phyloP scores from a whole-genome alignment of 2,113 vertebrate species.

The Myrmophylax atrothorax region DNA sequence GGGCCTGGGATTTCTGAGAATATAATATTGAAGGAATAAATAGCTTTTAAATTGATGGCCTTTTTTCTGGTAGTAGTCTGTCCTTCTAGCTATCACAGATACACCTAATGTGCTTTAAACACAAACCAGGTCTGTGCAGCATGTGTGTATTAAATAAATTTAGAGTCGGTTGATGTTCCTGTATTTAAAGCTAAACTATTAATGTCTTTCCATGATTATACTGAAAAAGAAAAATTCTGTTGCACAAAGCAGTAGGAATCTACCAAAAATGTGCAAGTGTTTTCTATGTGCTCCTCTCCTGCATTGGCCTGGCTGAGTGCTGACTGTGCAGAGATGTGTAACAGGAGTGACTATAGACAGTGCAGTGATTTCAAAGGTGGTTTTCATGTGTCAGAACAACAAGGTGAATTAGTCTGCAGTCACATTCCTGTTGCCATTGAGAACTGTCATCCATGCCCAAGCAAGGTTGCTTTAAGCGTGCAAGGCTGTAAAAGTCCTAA shows the following conservation, averaged over 20 bases:
- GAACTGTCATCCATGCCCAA: neutral
- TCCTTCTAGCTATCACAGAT: neutral
- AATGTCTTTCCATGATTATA: neutral
- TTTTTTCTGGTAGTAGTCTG: neutral
- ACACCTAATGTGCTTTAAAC: neutral
- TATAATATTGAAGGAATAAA: neutral
- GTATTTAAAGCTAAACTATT: neutral
- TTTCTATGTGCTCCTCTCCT: neutral
- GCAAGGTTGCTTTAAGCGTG: neutral
- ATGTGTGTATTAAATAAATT: neutral
- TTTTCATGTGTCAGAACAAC: conserved; percentile 17
- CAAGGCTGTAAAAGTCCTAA: neutral
- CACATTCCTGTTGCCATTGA: neutral
- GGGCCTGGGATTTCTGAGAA: neutral
- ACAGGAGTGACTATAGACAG: neutral
- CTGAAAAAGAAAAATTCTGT: neutral
- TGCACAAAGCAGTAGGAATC: neutral
- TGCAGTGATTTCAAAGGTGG: neutral
- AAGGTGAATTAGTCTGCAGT: conserved; percentile 22
- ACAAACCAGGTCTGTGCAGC: neutral
- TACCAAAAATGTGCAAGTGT: neutral
- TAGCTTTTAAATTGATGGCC: neutral
- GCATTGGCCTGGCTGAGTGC: neutral
- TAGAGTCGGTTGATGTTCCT: neutral
- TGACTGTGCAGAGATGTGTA: neutral